Evolutionary conservation across 2,797 vertebrate species (phyloP).

Genomic region (Falco concolor): DNA sequence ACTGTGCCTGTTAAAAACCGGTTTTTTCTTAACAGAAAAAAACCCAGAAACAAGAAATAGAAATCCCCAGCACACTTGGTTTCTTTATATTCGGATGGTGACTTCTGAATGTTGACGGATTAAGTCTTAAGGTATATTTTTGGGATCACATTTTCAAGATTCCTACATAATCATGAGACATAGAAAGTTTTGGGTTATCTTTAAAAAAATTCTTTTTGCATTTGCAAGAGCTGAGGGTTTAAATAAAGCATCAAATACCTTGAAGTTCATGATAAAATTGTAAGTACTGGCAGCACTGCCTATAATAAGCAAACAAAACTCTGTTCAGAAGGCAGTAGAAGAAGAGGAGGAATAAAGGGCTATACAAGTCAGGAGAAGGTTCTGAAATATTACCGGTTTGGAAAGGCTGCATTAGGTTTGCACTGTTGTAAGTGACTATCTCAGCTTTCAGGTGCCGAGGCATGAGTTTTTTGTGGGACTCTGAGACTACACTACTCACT

Average conservation of each 20-base stretch:
- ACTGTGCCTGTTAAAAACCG: too few species aligned
- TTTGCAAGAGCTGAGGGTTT: background rate
- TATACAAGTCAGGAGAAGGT: background rate
- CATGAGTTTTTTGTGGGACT: background rate
- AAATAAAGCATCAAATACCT: constrained; percentile 49
- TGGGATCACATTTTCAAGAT: background rate
- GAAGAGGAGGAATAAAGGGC: background rate
- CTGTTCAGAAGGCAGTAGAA: background rate
- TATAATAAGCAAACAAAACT: background rate
- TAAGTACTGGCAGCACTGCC: background rate
- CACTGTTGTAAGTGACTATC: background rate
- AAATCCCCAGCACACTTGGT: background rate
- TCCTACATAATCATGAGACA: constrained; percentile 14
- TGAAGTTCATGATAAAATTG: background rate
- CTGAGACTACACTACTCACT: background rate
- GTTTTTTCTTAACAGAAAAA: background rate
- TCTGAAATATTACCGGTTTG: background rate
- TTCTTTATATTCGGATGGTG: background rate
- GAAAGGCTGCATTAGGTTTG: background rate
- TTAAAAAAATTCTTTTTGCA: background rate
- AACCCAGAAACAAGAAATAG: background rate
- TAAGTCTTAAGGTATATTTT: background rate
- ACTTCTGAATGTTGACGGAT: background rate
- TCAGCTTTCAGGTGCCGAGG: background rate
- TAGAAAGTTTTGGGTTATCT: constrained; percentile 7